phyloP scores from a whole-genome alignment of 1,140 invertebrate genomes.

The Drosophila auraria region DNA sequence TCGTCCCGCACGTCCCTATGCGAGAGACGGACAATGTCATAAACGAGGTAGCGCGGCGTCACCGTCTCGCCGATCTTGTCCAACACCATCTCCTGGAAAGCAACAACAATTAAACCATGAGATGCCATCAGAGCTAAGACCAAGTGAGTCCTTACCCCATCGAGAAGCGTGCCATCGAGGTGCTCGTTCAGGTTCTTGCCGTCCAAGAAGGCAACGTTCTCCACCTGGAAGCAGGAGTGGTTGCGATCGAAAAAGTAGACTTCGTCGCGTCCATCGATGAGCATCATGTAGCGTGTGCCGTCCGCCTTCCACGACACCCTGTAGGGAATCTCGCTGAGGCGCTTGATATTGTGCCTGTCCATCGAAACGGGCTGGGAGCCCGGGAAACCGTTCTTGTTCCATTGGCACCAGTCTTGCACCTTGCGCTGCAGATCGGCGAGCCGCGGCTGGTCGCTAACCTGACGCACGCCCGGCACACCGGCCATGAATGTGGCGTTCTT shows the following conservation, averaged over 20 bases:
- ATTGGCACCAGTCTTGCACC: slow-evolving; percentile 93
- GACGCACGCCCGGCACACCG: slow-evolving; percentile 90
- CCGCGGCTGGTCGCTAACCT: slow-evolving; percentile 86
- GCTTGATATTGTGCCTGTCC: slow-evolving; percentile 92
- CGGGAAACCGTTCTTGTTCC: slow-evolving; percentile 94
- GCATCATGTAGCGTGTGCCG: slow-evolving; percentile 98
- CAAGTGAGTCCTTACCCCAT: slow-evolving; percentile 87
- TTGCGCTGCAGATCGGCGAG: slow-evolving; percentile 90
- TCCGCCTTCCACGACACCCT: slow-evolving; percentile 99
- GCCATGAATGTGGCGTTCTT: slow-evolving; percentile 92
- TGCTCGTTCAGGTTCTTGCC: slow-evolving; percentile 90
- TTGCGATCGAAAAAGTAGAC: slow-evolving; percentile 98
- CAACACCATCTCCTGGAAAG: slow-evolving; percentile 94
- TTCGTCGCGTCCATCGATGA: slow-evolving; percentile 93
- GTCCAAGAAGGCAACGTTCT: slow-evolving; percentile 92
- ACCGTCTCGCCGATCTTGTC: slow-evolving; percentile 91
- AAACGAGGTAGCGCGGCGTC: slow-evolving; percentile 96
- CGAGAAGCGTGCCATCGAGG: slow-evolving; percentile 94
- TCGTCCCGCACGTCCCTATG: slow-evolving; percentile 91
- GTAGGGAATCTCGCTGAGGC: slow-evolving; percentile 93
- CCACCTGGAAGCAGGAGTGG: slow-evolving; percentile 96
- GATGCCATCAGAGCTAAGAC: not conserved
- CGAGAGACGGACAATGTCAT: slow-evolving; percentile 96
- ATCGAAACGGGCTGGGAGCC: slow-evolving; percentile 99
- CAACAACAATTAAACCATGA: slow-evolving; percentile 59